Base-by-base conservation (phyloP, 2,888 invertebrate species). In the Metacarcinus magister region DNA sequence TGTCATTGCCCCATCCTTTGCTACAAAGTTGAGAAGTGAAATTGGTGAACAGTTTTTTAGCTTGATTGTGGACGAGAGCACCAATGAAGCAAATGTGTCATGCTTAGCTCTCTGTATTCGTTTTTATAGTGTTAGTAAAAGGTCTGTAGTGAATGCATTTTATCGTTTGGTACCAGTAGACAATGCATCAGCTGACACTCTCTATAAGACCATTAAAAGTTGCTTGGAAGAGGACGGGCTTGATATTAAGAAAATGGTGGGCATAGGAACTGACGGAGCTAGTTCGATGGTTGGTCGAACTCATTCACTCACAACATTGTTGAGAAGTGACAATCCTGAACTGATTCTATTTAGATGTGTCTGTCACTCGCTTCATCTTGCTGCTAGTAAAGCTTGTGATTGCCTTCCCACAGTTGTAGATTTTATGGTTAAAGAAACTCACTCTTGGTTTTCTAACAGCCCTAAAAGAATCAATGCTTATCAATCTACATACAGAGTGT, bases 11-110 rank as follows among this genome's bases (percentile, higher is more conserved):
- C 13, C 89, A 89, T 89, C 89, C 28, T 89, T 89, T 89, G 89
- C 89, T 89, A 32, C 89, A 89, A 89, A 89, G 28, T 89, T 89
- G 89, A 89, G 89, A 89, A 89, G 28, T 89, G 89, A 89, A 89
- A 89, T 89, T n/a, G 89, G 89, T 89, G 89, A 89, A n/a, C 89
- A 89, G 89, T 89, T 10, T 89, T 89, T 89, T n/a, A 89, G 89
- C 28, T 89, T 89, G 89, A 89, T 89, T n/a, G 13, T 32, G 13
- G 89, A 89, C 28, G 89, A 89, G 28, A 89, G 16, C 13, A n/a
- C n/a, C 89, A 19, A 89, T n/a, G 89, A 89, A 89, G 89, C 89
- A 19, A 10, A 89, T 89, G 89, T 89, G 10, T 89, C 89, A 89
- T 89, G 89, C 89, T 28, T 89, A n/a, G 16, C 16, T 32, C 89